Evolutionary conservation across 1,140 invertebrate species (phyloP).

Genomic region (Riptortus pedestris): DNA sequence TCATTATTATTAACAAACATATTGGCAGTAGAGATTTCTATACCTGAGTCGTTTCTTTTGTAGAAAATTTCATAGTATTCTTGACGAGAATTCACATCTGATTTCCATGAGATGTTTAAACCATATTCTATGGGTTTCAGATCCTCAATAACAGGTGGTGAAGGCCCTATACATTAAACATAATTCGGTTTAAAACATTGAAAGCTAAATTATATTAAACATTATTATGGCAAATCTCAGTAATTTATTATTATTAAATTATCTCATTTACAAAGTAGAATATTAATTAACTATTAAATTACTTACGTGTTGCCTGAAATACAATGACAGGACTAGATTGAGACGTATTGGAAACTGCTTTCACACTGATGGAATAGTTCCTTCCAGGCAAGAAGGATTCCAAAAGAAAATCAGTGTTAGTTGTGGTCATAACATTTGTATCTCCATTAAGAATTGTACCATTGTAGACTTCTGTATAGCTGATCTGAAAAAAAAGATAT

Average conservation of each 20-base stretch:
- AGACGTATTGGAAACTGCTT: slow-evolving; percentile 70
- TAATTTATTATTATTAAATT: too few relatives aligned
- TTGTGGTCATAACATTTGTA: slow-evolving; percentile 53
- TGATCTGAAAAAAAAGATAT: slow-evolving; percentile 43
- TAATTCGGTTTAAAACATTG: too few relatives aligned
- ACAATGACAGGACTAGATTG: slow-evolving; percentile 64
- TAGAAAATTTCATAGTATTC: slow-evolving; percentile 2
- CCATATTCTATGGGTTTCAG: neutral
- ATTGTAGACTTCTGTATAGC: slow-evolving; percentile 61
- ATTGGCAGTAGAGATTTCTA: too few relatives aligned
- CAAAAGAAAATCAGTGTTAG: slow-evolving; percentile 52
- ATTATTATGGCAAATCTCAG: too few relatives aligned
- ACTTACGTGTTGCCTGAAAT: slow-evolving; percentile 60
- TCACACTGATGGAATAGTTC: slow-evolving; percentile 78
- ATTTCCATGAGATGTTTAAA: neutral
- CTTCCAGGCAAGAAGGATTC: slow-evolving; percentile 71
- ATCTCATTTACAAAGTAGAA: too few relatives aligned
- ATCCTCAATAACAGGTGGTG: neutral
- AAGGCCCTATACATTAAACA: slow-evolving; percentile 18
- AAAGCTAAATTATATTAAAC: too few relatives aligned
- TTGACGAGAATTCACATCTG: neutral
- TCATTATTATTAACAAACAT: too few relatives aligned
- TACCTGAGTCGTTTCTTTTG: neutral
- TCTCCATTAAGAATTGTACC: slow-evolving; percentile 63
- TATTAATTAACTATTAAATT: too few relatives aligned